These are phyloP conservation scores for Sylvia borin DNA, from an alignment of 2,797 vertebrate genomes.

Conservation along the genomic window DNA sequence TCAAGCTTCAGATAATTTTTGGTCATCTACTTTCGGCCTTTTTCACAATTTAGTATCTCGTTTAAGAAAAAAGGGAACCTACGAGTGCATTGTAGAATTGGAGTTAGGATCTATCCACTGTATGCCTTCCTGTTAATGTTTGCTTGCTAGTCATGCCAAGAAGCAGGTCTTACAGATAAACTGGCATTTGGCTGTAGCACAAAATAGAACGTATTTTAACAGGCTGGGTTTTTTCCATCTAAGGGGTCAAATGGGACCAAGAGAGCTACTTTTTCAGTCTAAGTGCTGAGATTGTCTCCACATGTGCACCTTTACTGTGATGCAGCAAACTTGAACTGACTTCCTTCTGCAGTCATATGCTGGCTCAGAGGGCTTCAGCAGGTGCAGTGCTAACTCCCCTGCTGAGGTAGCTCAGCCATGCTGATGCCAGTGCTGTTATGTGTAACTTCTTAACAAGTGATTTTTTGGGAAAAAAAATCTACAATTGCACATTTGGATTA, in stretches of 20 bases:
- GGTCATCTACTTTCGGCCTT: not conserved
- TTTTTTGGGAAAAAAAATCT: not conserved
- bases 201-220: not conserved
- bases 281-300: not conserved
- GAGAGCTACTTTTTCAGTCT: not conserved
- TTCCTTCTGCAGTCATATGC: not conserved
- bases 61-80: not conserved
- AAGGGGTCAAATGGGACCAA: not conserved
- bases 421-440: not conserved
- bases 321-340: not conserved
- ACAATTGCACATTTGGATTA: fast-evolving
- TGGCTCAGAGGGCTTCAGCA: not conserved
- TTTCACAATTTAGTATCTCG: not conserved
- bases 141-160: not conserved
- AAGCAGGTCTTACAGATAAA: not conserved
- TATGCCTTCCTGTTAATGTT: not conserved
- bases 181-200: not conserved
- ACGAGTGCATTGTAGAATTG: not conserved
- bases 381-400: fast-evolving
- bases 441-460: not conserved
- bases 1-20: not conserved
- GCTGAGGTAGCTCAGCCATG: not conserved
- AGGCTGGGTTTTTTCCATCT: not conserved
- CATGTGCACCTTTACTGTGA: too few relatives aligned
- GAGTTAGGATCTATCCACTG: not conserved